Evolutionary conservation across 2,888 invertebrate genomes (phyloP).

Genomic region (Autographa gamma): DNA sequence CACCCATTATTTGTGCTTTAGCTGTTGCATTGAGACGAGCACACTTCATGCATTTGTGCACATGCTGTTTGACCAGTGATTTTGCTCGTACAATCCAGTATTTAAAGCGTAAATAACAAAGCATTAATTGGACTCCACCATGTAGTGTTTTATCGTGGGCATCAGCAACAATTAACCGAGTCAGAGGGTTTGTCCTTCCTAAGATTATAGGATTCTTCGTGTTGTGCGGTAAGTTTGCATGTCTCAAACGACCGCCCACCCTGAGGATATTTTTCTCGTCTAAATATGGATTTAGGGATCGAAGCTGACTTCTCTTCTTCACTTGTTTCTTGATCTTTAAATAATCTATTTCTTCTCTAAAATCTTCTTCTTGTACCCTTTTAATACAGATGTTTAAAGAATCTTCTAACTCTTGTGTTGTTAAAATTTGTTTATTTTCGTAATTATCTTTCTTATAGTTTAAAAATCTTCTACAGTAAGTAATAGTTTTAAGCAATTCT

Average conservation of each 20-base stretch:
- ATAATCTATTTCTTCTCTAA: slow-evolving; percentile 28
- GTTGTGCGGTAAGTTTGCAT: not conserved
- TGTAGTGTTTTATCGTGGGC: slow-evolving; percentile 5
- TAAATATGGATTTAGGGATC: slow-evolving; percentile 49
- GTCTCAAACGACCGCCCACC: slow-evolving; percentile 6
- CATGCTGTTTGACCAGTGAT: slow-evolving; percentile 5
- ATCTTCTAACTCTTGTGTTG: slow-evolving; percentile 41
- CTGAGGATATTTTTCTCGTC: slow-evolving; percentile 17
- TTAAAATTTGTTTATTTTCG: slow-evolving; percentile 5
- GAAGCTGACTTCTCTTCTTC: slow-evolving; percentile 34
- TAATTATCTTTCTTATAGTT: not conserved
- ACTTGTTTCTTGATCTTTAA: slow-evolving; percentile 26
- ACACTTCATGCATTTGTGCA: slow-evolving; percentile 15
- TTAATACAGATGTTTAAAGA: slow-evolving; percentile 36
- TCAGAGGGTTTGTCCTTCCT: not conserved
- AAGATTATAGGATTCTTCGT: not conserved
- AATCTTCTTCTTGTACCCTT: slow-evolving; percentile 41
- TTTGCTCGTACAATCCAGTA: slow-evolving; percentile 8
- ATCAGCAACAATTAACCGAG: not conserved
- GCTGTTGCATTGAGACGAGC: not conserved
- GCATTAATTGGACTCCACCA: slow-evolving; percentile 5
- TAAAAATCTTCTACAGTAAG: slow-evolving; percentile 1
- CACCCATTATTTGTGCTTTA: not conserved
- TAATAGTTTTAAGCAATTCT: not conserved
- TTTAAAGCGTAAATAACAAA: not conserved